Evolutionary conservation across 2,888 invertebrate genomes (phyloP), one percentile per base, ranked within the genome.

Genomic region (Cynaeus angustus): DNA sequence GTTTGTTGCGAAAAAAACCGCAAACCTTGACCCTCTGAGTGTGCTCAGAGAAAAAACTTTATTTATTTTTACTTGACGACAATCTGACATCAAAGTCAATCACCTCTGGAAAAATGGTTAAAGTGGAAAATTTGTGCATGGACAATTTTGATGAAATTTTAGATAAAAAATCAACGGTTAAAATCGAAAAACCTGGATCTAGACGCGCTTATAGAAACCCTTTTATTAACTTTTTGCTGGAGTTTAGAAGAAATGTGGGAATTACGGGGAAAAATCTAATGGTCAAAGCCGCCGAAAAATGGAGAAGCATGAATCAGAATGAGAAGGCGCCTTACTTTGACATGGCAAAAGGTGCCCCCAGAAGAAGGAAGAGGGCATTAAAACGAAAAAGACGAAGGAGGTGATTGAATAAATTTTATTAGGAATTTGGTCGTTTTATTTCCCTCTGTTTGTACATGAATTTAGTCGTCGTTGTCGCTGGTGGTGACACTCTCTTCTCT

Each of bases 271-370:
- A 7, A 1, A 53, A 64, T 13, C 0, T 43, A 1, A 12, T 64
- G 3, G 0, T 5, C 1, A 52, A 41, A 7, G 64, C 43, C 1
- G 52, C 13, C 3, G 64, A 64, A 50, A 6, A 8, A 8, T 64
- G 64, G 64, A 14, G 64, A 3, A 26, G 14, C 5, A 52, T 64
- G 52, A 52, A 13, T n/a, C 38, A 52, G 3, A 30, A 10, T 1
- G 64, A 64, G 4, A 64, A 64, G 14, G 16, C 52, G 16, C 64
- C 64, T 1, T 53, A 53, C 28, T 43, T 10, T 30, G 64, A 52
- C 5, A 38, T 41, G 45, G 64, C 64, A 3, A 52, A 14, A 37
- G 21, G 16, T 0, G 64, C 53, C 6, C 64, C 52, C 4, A 50
- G 9, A 50, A 30, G 1, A 28, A 43, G 12, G 12, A 12, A 21